Percentiles rank a stretch among this genome's conserved stretches.
Evolutionary conservation across 2,113 vertebrate species (phyloP).

Genomic region (Parotia lawesii): DNA sequence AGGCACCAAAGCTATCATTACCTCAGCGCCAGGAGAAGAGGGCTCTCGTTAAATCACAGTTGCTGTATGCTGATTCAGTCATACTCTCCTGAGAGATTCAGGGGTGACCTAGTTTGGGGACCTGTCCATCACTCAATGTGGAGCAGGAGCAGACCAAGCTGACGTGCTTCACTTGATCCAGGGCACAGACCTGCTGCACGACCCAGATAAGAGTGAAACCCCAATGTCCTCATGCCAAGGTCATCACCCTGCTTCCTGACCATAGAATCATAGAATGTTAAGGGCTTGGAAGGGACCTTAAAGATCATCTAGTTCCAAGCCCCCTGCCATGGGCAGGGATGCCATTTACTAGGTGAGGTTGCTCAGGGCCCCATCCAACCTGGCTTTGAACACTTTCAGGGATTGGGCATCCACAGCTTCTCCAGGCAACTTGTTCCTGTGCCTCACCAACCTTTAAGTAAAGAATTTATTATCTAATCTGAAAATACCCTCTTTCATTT

Average conservation of each 20-base stretch:
- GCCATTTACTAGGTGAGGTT: background rate
- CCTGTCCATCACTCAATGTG: background rate
- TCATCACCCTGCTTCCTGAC: background rate
- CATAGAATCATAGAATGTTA: background rate
- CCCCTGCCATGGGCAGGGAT: background rate
- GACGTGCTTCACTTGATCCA: background rate
- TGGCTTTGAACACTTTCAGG: background rate
- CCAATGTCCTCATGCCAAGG: background rate
- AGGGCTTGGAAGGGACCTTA: background rate
- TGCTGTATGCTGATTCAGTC: background rate
- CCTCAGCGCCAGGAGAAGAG: background rate
- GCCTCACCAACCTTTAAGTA: background rate
- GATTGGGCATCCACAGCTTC: background rate
- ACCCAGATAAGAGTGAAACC: background rate
- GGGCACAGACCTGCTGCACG: background rate
- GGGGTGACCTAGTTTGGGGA: background rate
- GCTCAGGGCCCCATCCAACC: background rate
- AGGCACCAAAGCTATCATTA: slow-evolving; percentile 2
- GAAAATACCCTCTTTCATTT: background rate
- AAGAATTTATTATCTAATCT: background rate
- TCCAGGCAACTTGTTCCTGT: background rate
- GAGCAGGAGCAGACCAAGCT: background rate
- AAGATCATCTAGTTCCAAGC: background rate
- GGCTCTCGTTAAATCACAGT: background rate
- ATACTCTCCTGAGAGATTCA: background rate